phyloP scores from a whole-genome alignment of 2,888 invertebrate species.

The Ectobius pallidus region DNA sequence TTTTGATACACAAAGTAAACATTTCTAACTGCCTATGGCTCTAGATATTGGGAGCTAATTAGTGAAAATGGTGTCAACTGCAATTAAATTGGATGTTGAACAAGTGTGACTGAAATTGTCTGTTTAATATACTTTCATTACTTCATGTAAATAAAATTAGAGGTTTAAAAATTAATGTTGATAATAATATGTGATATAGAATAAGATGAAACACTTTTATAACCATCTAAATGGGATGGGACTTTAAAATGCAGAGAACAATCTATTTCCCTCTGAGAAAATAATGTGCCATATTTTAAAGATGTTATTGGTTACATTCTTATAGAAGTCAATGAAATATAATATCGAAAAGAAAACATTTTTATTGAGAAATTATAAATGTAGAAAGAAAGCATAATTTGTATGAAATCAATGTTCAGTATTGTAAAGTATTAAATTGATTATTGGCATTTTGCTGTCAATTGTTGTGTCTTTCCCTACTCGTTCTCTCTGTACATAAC shows the following conservation, averaged over 20 bases:
- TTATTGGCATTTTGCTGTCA: background rate
- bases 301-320: background rate
- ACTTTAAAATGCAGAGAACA: slow-evolving; percentile 2
- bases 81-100: background rate
- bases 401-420: background rate
- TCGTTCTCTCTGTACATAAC: background rate
- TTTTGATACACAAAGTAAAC: background rate
- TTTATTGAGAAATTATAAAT: background rate
- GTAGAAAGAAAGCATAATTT: background rate
- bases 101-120: background rate
- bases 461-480: background rate
- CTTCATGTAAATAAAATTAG: background rate
- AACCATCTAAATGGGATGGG: background rate
- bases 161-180: background rate
- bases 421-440: background rate
- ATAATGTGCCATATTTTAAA: slow-evolving; percentile 11
- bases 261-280: slow-evolving; percentile 7
- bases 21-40: background rate
- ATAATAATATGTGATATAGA: slow-evolving; percentile 6
- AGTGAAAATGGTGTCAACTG: background rate
- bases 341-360: background rate
- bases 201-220: background rate
- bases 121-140: background rate
- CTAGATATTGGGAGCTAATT: background rate
- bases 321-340: background rate